Conservation (phyloP, 2,888 invertebrate species). For the Globia sparganii region DNA sequence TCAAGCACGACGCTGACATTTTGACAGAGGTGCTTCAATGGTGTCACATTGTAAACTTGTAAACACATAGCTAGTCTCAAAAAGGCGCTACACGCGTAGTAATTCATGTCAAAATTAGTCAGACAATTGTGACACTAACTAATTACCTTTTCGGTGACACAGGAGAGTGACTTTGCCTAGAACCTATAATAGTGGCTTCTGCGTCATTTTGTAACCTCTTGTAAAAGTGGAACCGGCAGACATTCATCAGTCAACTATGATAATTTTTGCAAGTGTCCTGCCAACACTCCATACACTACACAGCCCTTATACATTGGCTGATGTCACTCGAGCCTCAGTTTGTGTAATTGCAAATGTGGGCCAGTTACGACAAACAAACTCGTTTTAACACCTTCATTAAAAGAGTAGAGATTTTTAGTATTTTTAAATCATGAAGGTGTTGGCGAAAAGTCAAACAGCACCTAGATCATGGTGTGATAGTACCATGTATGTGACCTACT, state of each 20-base stretch:
- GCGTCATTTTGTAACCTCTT: not conserved
- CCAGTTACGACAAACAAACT: slow-evolving; percentile 17
- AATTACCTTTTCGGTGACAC: slow-evolving; percentile 1
- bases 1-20: not conserved
- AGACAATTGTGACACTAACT: slow-evolving; percentile 17
- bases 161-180: not conserved
- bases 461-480: not conserved
- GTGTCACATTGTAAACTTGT: not conserved
- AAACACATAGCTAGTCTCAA: not conserved
- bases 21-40: slow-evolving; percentile 12
- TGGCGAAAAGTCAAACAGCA: not conserved
- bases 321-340: slow-evolving; percentile 12
- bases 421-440: not conserved
- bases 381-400: not conserved
- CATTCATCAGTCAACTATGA: not conserved
- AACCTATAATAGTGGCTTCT: not conserved
- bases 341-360: slow-evolving; percentile 26
- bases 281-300: not conserved
- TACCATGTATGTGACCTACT: not conserved
- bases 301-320: slow-evolving; percentile 4
- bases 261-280: not conserved
- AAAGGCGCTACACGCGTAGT: not conserved
- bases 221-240: slow-evolving; percentile 13
- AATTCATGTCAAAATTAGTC: not conserved
- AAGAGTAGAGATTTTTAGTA: not conserved